Conservation (phyloP, 2,797 vertebrate genomes). For the Tachyglossus aculeatus region DNA sequence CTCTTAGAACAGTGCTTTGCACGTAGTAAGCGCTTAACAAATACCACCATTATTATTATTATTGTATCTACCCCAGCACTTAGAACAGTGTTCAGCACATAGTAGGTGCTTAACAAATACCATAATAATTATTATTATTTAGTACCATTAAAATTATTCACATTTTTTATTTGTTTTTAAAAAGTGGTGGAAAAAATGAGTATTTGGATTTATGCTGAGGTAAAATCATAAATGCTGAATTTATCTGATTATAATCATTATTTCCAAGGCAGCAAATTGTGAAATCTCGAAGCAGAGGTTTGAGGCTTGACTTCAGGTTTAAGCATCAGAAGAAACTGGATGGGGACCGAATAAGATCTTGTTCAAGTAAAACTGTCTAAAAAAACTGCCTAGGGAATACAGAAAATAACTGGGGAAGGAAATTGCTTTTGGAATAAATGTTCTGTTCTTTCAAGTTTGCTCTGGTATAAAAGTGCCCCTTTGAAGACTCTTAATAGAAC, state of each 20-base stretch:
- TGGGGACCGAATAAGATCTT: slow-evolving; percentile 53
- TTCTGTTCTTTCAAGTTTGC: slow-evolving; percentile 53
- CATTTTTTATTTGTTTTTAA: neutral
- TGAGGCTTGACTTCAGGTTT: slow-evolving; percentile 39
- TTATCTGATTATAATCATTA: slow-evolving; percentile 23
- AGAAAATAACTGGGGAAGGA: slow-evolving; percentile 54
- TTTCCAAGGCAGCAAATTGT: slow-evolving; percentile 2
- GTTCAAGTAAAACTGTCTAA: slow-evolving; percentile 55
- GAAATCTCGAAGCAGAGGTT: slow-evolving; percentile 1
- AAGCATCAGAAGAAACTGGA: slow-evolving; percentile 41
- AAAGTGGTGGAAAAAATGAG: too few relatives aligned
- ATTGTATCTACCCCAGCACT: too few relatives aligned
- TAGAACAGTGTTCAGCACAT: too few relatives aligned
- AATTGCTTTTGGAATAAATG: slow-evolving; percentile 47
- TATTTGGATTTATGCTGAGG: slow-evolving; percentile 19
- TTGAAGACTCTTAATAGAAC: slow-evolving; percentile 60
- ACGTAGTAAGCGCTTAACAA: neutral
- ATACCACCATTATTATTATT: neutral
- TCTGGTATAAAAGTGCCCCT: slow-evolving; percentile 50
- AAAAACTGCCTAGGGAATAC: slow-evolving; percentile 39
- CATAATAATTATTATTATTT: neutral
- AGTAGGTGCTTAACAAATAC: neutral
- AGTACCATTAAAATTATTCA: neutral
- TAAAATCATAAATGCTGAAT: neutral
- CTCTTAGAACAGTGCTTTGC: too few relatives aligned